A percentile compares a stretch with the other conserved stretches of the same genome.
Evolutionary conservation across 2,888 invertebrate species (phyloP).

Genomic region (Microdon myrmicae): DNA sequence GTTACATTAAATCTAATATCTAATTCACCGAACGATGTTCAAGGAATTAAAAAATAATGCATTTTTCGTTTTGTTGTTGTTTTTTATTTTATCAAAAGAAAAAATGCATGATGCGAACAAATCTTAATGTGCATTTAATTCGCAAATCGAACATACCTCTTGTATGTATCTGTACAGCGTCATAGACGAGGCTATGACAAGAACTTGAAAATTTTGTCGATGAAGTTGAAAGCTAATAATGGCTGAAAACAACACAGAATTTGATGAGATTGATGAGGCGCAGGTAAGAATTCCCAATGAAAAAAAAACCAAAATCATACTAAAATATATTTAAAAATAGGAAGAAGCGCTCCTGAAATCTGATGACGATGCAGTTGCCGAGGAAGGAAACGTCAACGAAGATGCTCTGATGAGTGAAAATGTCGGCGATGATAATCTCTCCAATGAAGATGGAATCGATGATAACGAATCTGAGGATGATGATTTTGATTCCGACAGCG

Average conservation of each 20-base stretch:
- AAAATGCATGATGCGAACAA: too few species aligned
- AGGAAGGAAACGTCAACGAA: conserved; percentile 19
- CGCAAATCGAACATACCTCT: too few species aligned
- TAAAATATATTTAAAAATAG: conserved; percentile 35
- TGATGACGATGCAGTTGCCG: conserved; percentile 51
- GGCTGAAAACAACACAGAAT: conserved; percentile 41
- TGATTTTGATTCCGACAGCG: conserved; percentile 43
- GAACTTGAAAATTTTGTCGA: too few species aligned
- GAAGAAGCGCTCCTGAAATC: conserved; percentile 60
- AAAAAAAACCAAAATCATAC: neutral
- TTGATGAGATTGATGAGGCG: conserved; percentile 57
- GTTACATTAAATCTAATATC: too few species aligned
- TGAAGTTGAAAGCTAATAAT: conserved; percentile 4
- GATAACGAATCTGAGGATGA: conserved; percentile 42
- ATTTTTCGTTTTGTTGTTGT: too few species aligned
- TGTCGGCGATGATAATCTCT: conserved; percentile 54
- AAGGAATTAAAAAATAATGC: too few species aligned
- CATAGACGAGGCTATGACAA: too few species aligned
- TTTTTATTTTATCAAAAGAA: too few species aligned
- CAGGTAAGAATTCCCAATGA: conserved; percentile 51
- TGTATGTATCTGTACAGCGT: too few species aligned
- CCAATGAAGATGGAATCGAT: conserved; percentile 45
- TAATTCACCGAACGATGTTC: too few species aligned
- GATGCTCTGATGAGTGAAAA: conserved; percentile 33
- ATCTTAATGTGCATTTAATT: too few species aligned